A percentile compares a stretch with the other conserved stretches of the same genome.
These are phyloP conservation scores for Orchestes rusci DNA, from an alignment of 2,888 invertebrate genomes.

Conservation along the genomic window DNA sequence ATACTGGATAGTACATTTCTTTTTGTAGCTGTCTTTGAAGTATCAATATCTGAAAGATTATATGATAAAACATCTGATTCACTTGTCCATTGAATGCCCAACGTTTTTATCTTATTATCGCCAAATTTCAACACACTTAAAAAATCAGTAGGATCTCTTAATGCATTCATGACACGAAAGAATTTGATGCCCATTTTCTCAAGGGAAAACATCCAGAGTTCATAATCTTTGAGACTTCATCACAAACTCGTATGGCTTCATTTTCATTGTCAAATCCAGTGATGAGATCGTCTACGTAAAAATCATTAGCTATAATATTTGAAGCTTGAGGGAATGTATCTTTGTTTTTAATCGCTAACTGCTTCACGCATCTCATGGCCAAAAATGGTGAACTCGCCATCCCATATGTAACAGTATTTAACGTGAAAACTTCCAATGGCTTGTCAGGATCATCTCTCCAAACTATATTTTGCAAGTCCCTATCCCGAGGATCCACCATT, in stretches of 20 bases:
- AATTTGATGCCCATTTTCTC: conserved; percentile 13
- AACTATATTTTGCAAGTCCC: conserved; percentile 8
- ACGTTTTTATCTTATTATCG: conserved; percentile 8
- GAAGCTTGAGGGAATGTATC: too few species aligned
- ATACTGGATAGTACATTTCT: too few species aligned
- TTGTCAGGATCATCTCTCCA: too few species aligned
- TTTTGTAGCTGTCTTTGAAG: too few species aligned
- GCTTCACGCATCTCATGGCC: too few species aligned
- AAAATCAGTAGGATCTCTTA: conserved; percentile 5
- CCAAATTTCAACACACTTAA: conserved; percentile 6
- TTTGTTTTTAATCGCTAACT: too few species aligned
- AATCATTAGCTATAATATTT: conserved; percentile 1
- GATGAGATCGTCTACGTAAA: too few species aligned
- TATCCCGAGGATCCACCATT: too few species aligned
- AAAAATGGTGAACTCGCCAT: conserved; percentile 4
- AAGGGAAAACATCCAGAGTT: too few species aligned
- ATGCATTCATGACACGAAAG: conserved; percentile 1
- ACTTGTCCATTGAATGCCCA: conserved; percentile 20
- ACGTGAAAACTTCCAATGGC: conserved; percentile 1
- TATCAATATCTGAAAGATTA: not conserved
- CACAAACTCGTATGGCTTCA: conserved; percentile 1
- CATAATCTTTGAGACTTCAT: too few species aligned
- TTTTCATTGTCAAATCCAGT: conserved; percentile 7
- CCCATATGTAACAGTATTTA: conserved; percentile 9
- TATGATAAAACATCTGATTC: conserved; percentile 12